Percentiles rank a stretch among this genome's conserved stretches.
phyloP scores from a whole-genome alignment of 2,113 vertebrate species.

The Cryptotis parvus region DNA sequence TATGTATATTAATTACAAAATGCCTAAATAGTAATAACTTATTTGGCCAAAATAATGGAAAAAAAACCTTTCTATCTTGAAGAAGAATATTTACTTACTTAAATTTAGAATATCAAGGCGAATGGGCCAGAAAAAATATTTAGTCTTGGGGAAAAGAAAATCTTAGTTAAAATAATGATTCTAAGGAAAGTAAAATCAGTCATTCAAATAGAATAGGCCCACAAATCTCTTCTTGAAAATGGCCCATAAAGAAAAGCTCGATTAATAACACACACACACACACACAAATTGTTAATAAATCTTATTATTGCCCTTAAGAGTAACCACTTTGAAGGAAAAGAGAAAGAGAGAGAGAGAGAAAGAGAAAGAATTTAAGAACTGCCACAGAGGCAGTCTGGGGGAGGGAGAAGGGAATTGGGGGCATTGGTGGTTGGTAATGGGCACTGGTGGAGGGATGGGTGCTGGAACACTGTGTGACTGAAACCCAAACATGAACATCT shows the following conservation, averaged over 20 bases:
- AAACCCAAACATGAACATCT: too few relatives aligned
- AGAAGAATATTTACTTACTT: constrained; percentile 56
- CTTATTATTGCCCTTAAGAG: constrained; percentile 22
- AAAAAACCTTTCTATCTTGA: constrained; percentile 71
- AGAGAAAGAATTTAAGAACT: too few relatives aligned
- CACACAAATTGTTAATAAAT: constrained; percentile 5
- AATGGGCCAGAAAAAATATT: constrained; percentile 15
- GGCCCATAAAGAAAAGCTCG: neutral
- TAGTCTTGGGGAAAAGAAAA: neutral
- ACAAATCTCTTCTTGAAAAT: constrained; percentile 43
- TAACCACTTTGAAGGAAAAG: too few relatives aligned
- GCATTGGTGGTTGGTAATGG: too few relatives aligned
- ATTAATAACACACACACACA: neutral
- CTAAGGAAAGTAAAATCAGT: constrained; percentile 14
- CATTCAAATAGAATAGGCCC: constrained; percentile 16
- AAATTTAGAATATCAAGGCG: constrained; percentile 57
- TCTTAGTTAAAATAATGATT: constrained; percentile 56
- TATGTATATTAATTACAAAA: neutral
- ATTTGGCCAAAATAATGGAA: constrained; percentile 72
- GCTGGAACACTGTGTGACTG: too few relatives aligned
- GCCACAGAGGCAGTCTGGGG: too few relatives aligned
- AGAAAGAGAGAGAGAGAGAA: too few relatives aligned
- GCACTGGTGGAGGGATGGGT: too few relatives aligned
- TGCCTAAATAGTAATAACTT: constrained; percentile 57
- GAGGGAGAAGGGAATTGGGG: too few relatives aligned